phyloP scores from a whole-genome alignment of 2,113 vertebrate species.

The Ginglymostoma cirratum region DNA sequence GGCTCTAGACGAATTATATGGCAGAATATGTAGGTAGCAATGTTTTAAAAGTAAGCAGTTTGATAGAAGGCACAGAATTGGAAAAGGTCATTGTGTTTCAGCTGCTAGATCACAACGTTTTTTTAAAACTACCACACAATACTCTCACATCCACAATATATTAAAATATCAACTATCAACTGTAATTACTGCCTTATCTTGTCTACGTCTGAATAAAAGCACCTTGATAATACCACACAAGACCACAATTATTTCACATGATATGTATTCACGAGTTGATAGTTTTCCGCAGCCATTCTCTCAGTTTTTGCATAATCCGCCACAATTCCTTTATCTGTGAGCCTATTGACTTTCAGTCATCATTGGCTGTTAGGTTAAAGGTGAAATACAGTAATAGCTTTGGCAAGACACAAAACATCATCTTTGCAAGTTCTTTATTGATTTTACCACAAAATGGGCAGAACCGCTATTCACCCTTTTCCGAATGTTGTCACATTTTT shows the following conservation, averaged over 20 bases:
- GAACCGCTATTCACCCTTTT: neutral
- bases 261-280: neutral
- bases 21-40: neutral
- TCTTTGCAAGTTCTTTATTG: neutral
- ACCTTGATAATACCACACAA: neutral
- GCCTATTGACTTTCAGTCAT: neutral
- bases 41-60: neutral
- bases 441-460: neutral
- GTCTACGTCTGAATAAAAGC: neutral
- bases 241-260: neutral
- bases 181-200: neutral
- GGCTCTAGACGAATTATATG: neutral
- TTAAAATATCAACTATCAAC: neutral
- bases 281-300: neutral
- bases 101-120: neutral
- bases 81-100: neutral
- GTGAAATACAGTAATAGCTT: neutral
- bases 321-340: neutral
- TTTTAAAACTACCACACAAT: neutral
- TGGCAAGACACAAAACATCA: neutral
- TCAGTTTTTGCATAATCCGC: neutral
- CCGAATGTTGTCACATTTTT: neutral
- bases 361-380: neutral
- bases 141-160: neutral
- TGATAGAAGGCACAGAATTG: neutral